Evolutionary conservation across 2,797 vertebrate species (phyloP).

Genomic region (Iguana delicatissima): DNA sequence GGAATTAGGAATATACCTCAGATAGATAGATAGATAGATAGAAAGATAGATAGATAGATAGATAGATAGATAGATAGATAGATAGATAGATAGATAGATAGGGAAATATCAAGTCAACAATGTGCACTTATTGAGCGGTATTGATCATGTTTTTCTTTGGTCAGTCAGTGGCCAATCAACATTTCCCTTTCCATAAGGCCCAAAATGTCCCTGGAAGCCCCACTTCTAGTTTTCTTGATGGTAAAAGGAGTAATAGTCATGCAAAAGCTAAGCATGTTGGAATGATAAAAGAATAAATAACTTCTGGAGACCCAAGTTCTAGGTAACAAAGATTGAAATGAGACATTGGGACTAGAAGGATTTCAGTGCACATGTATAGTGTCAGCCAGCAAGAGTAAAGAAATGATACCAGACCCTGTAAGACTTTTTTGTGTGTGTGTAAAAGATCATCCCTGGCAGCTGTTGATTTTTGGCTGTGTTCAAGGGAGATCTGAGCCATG

Average conservation of each 20-base stretch:
- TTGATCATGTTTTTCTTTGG: background rate
- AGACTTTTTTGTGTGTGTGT: background rate
- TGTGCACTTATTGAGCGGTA: background rate
- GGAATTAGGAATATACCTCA: too few relatives aligned
- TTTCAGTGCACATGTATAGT: background rate
- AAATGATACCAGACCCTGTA: background rate
- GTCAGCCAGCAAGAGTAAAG: background rate
- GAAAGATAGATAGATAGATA: background rate
- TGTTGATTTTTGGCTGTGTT: background rate
- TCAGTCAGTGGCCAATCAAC: background rate
- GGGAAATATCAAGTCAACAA: background rate
- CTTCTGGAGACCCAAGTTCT: background rate
- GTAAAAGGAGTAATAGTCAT: background rate
- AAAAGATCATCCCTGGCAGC: background rate
- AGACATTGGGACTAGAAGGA: background rate
- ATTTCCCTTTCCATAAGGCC: background rate
- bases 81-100: too few relatives aligned
- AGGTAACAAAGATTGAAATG: background rate
- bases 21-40: background rate
- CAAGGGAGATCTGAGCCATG: background rate
- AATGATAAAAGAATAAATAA: background rate
- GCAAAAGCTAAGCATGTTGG: background rate
- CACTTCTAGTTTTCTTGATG: background rate
- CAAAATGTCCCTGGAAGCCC: background rate
- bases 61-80: background rate